phyloP scores from a whole-genome alignment of 2,797 vertebrate genomes.

The Sebastolobus altivelis region DNA sequence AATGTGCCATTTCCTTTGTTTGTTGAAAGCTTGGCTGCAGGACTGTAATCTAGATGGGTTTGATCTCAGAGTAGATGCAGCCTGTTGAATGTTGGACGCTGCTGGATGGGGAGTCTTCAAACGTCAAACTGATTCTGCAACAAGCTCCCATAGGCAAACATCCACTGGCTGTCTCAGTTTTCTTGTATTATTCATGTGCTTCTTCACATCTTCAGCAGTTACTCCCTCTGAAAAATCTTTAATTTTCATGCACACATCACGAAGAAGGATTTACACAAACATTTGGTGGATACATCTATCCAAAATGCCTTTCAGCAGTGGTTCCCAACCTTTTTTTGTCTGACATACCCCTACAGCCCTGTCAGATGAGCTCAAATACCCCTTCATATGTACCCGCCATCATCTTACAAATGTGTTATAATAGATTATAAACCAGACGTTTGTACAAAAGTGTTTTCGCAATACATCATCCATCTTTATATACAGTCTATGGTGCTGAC shows the following conservation, averaged over 20 bases:
- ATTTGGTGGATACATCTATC: neutral
- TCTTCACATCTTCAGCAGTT: slow-evolving; percentile 7
- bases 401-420: neutral
- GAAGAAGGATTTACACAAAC: slow-evolving; percentile 14
- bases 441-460: neutral
- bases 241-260: slow-evolving; percentile 6
- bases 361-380: neutral
- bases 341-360: neutral
- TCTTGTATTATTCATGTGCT: slow-evolving; percentile 27
- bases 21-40: slow-evolving; percentile 81
- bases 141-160: slow-evolving; percentile 55
- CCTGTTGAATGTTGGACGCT: slow-evolving; percentile 65
- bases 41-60: slow-evolving; percentile 72
- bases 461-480: neutral
- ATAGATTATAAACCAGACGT: neutral
- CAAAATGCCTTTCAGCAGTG: neutral
- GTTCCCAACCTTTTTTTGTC: neutral
- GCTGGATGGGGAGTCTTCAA: slow-evolving; percentile 51
- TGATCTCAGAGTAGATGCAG: slow-evolving; percentile 67
- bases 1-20: slow-evolving; percentile 87
- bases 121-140: slow-evolving; percentile 47
- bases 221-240: neutral
- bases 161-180: slow-evolving; percentile 14
- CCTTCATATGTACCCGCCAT: neutral
- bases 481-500: too few relatives aligned